These are phyloP conservation scores for Enteromius radiatus DNA, from an alignment of 2,797 vertebrate species.

Conservation along the genomic window DNA sequence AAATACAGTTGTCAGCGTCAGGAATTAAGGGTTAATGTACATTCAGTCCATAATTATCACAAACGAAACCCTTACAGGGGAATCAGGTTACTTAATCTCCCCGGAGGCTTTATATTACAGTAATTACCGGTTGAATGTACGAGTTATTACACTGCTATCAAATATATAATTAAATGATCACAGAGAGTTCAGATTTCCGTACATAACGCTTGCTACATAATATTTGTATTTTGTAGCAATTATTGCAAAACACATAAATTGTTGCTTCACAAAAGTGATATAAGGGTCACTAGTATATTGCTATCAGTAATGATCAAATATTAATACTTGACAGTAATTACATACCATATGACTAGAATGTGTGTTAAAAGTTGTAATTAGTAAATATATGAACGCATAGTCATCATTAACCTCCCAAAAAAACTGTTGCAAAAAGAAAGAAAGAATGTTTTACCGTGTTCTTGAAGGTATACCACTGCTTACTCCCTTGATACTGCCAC, in stretches of 20 bases:
- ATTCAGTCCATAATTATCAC: not conserved
- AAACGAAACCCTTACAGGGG: not conserved
- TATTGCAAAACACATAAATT: not conserved
- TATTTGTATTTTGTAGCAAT: not conserved
- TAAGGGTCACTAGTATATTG: not conserved
- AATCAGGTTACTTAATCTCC: not conserved
- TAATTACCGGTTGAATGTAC: not conserved
- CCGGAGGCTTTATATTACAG: not conserved
- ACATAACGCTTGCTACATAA: not conserved
- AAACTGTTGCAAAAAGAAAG: not conserved
- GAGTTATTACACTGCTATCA: not conserved
- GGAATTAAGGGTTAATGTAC: not conserved
- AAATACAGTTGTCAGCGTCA: not conserved
- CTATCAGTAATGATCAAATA: not conserved
- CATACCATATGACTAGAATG: not conserved
- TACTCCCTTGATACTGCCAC: slow-evolving; percentile 72
- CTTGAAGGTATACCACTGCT: slow-evolving; percentile 66
- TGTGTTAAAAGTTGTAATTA: not conserved
- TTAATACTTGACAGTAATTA: not conserved
- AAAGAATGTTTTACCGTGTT: slow-evolving; percentile 52
- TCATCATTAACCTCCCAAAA: too few species aligned
- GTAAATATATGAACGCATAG: not conserved
- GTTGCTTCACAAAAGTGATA: not conserved
- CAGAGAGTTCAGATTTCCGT: not conserved
- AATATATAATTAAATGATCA: not conserved